phyloP scores from a whole-genome alignment of 2,113 vertebrate genomes.

The Cyprinus carpio region DNA sequence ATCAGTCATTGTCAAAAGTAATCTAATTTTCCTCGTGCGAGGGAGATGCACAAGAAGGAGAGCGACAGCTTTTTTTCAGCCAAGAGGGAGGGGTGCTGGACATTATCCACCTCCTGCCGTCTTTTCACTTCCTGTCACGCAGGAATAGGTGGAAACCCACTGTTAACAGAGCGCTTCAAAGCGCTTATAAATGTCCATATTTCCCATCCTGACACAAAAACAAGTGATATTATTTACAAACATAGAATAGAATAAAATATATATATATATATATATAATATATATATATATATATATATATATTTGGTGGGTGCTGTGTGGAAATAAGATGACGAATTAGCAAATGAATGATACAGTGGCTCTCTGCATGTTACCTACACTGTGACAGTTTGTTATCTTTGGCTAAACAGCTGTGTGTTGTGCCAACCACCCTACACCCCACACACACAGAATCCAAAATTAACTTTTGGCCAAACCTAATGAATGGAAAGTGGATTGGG shows the following conservation, averaged over 20 bases:
- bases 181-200: constrained; percentile 29
- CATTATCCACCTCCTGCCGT: constrained; percentile 24
- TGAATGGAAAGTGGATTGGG: not conserved
- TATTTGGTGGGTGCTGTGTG: constrained; percentile 36
- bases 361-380: constrained; percentile 52
- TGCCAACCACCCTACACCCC: not conserved
- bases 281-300: no score
- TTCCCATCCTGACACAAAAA: constrained; percentile 12
- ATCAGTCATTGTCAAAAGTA: constrained; percentile 65
- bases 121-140: constrained; percentile 1
- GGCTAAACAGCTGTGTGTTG: constrained; percentile 60
- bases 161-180: not conserved
- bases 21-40: constrained; percentile 59
- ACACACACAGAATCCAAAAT: not conserved
- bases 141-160: constrained; percentile 3
- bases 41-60: constrained; percentile 37
- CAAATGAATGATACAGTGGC: constrained; percentile 57
- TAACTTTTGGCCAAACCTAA: not conserved
- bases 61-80: constrained; percentile 6
- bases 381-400: constrained; percentile 63
- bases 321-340: constrained; percentile 55
- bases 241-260: no score
- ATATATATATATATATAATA: no score
- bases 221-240: constrained; percentile 56
- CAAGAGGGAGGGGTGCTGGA: constrained; percentile 15